Percentiles rank a stretch among this genome's conserved stretches.
These are phyloP conservation scores for Sebastes minor DNA, from an alignment of 2,797 vertebrate genomes.

Conservation along the genomic window DNA sequence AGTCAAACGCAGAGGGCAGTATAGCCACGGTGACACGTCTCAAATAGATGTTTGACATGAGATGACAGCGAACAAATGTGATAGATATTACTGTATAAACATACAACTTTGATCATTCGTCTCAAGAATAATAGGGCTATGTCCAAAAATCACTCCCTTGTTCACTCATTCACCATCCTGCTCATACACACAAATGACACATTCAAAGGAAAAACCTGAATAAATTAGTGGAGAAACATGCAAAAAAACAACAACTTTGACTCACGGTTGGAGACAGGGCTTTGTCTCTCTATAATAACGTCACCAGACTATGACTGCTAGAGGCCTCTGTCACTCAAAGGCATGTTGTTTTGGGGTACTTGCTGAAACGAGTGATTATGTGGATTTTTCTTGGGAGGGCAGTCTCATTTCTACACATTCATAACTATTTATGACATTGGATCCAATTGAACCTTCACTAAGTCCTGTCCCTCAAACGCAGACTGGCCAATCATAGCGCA, in stretches of 20 bases:
- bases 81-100: not conserved
- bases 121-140: not conserved
- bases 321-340: not conserved
- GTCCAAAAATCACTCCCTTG: not conserved
- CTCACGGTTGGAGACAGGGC: not conserved
- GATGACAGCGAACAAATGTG: not conserved
- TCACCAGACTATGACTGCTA: not conserved
- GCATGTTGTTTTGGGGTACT: not conserved
- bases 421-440: not conserved
- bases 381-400: not conserved
- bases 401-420: not conserved
- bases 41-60: constrained; percentile 24
- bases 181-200: not conserved
- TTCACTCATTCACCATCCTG: not conserved
- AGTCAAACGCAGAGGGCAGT: constrained; percentile 71
- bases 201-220: not conserved
- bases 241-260: not conserved
- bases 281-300: not conserved
- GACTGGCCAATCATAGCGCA: too few relatives aligned
- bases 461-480: too few relatives aligned
- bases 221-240: not conserved
- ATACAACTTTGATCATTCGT: not conserved
- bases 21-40: constrained; percentile 29
- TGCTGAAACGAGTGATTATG: not conserved
- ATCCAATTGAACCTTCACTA: not conserved